Evolutionary conservation across 2,888 invertebrate species (phyloP), one percentile per base, ranked within the genome.

Genomic region (Lithophane socia): DNA sequence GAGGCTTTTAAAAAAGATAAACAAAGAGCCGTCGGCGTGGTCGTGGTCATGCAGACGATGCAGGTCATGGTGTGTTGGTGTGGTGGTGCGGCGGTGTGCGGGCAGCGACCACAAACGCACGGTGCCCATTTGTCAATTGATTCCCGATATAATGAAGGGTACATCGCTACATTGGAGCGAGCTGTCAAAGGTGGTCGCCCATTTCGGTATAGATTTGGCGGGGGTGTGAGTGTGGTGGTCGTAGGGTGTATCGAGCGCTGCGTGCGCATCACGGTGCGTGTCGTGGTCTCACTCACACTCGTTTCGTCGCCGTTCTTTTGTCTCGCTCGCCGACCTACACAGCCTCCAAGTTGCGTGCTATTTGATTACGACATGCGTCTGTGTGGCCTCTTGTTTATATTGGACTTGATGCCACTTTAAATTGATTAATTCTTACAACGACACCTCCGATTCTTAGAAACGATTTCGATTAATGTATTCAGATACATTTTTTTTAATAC

Each of bases 61-160:
- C 90, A 90, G 86, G 85, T 82, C 77, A 83, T 82, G 84, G 74
- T 72, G 86, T 73, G 81, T 70, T 54, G 61, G 60, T 83, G 88
- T 85, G 86, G 44, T 64, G 67, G n/a, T 5, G 44, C n/a, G 70
- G 69, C 44, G 60, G 82, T 84, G 88, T 85, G 86, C 85, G 88
- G 75, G 71, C 82, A 75, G 74, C 89, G 87, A 90, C 88, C 87
- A 88, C 88, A 87, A 90, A 87, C 89, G 88, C 91, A 88, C 88
- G 82, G 91, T 92, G 89, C 92, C 93, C 94, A 95, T 96, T 95
- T 95, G 95, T 94, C 96, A 96, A 96, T 96, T 96, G 96, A 96
- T 96, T 96, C 95, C 92, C 95, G 93, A 96, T 96, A 96, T 95
- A 96, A 96, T 95, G 95, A 95, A 95, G 95, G 95, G 95, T 95